These are phyloP conservation scores for Ooceraea biroi DNA, from an alignment of 1,140 invertebrate species.

Conservation along the genomic window DNA sequence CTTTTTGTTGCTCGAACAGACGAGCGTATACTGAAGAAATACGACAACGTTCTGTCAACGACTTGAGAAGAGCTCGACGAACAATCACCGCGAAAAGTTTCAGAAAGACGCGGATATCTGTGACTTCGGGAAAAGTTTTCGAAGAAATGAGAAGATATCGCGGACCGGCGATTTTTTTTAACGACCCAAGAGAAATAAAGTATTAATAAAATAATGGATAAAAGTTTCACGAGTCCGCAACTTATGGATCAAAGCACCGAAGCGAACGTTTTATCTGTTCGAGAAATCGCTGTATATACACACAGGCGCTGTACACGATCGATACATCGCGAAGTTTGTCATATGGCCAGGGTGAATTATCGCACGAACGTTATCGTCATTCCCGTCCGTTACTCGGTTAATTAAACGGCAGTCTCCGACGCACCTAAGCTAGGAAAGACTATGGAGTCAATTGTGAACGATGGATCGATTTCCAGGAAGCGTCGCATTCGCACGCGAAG, in stretches of 20 bases:
- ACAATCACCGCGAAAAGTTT: background rate
- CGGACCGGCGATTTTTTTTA: background rate
- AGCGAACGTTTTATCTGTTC: too few relatives aligned
- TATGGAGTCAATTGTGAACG: constrained; percentile 58
- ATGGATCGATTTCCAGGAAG: constrained; percentile 71
- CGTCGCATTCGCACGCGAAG: constrained; percentile 62
- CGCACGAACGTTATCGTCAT: constrained; percentile 42
- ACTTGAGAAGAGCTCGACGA: background rate
- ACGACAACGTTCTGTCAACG: background rate
- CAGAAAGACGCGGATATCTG: background rate
- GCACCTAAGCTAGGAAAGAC: constrained; percentile 55
- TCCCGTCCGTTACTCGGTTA: constrained; percentile 53
- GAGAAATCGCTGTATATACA: too few relatives aligned
- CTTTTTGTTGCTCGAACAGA: background rate
- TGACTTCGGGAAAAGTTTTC: background rate
- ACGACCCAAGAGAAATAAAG: background rate
- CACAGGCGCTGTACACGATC: background rate
- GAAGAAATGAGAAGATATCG: background rate
- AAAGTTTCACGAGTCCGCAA: background rate
- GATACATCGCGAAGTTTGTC: constrained; percentile 32
- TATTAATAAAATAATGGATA: background rate
- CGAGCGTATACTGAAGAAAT: background rate
- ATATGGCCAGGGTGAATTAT: constrained; percentile 20
- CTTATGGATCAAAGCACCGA: too few relatives aligned
- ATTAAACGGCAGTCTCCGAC: constrained; percentile 56